Evolutionary conservation across 2,888 invertebrate genomes (phyloP), one percentile per base, ranked within the genome.

Genomic region (Orgyia antiqua): DNA sequence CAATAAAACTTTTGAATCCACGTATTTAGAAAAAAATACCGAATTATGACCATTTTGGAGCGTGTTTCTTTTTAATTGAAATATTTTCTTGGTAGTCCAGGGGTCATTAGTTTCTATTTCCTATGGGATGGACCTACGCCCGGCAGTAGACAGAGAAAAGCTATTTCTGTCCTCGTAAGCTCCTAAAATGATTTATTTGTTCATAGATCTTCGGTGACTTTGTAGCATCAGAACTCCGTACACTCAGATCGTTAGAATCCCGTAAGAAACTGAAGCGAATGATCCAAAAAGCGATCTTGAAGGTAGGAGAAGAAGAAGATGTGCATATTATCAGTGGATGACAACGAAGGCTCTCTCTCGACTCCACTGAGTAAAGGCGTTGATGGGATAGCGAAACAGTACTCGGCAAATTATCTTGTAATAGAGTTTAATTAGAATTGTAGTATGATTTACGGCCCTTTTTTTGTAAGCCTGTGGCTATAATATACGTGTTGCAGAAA

Each of bases 141-240:
- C n/a, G n/a, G n/a, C n/a, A n/a, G n/a, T n/a, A n/a, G n/a, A n/a
- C n/a, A n/a, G n/a, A n/a, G n/a, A n/a, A n/a, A n/a, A n/a, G n/a
- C n/a, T n/a, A n/a, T n/a, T n/a, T n/a, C n/a, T n/a, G n/a, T n/a
- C n/a, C n/a, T n/a, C n/a, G n/a, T n/a, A n/a, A n/a, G n/a, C n/a
- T n/a, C n/a, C n/a, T 15, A 15, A 15, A 15, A 6, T 15, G 6
- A 15, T 15, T 15, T 15, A 13, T 8, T 36, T 29, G 1, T 28
- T 10, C 5, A 1, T 43, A 84, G 84, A 78, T 84, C 39, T 84
- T 84, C 31, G 84, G 84, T 0, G 80, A 84, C 53, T 84, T 84
- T 53, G 84, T 84, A n/a, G 84, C 84, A 0, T 80, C 83, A 0
- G 84, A 84, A 32, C 68, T 84, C 1, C 69, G 84, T 8, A 74